Evolutionary conservation across 2,888 invertebrate species (phyloP).

Genomic region (Tachina grossa): DNA sequence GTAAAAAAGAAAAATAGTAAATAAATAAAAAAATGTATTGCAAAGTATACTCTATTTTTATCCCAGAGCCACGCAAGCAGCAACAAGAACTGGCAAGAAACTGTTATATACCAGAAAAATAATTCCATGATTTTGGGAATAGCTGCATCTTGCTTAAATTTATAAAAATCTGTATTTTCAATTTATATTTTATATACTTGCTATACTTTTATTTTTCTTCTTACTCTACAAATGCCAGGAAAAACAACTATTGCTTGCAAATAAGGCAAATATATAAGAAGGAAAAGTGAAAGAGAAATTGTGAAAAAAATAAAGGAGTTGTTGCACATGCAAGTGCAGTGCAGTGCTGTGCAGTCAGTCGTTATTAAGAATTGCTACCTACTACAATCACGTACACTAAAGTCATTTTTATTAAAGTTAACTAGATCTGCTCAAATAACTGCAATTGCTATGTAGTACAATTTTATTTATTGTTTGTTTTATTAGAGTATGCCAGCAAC

Average conservation of each 20-base stretch:
- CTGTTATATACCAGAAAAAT: neutral
- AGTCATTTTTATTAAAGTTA: slow-evolving; percentile 70
- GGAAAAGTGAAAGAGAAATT: slow-evolving; percentile 15
- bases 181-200: slow-evolving; percentile 15
- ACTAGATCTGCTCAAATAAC: slow-evolving; percentile 67
- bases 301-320: neutral
- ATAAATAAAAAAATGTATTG: slow-evolving; percentile 34
- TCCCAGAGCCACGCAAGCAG: slow-evolving; percentile 17
- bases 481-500: slow-evolving; percentile 38
- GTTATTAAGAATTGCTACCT: slow-evolving; percentile 27
- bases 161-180: slow-evolving; percentile 47
- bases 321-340: slow-evolving; percentile 21
- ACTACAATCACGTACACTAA: slow-evolving; percentile 63
- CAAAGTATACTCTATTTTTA: slow-evolving; percentile 37
- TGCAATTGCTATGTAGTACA: slow-evolving; percentile 43
- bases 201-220: neutral
- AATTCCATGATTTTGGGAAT: slow-evolving; percentile 52
- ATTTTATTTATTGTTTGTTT: slow-evolving; percentile 33
- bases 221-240: slow-evolving; percentile 16
- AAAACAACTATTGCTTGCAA: slow-evolving; percentile 45
- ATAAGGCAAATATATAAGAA: neutral
- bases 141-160: slow-evolving; percentile 56
- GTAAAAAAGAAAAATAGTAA: neutral
- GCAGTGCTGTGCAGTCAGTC: neutral
- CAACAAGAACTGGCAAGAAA: slow-evolving; percentile 22